Evolutionary conservation across 1,140 invertebrate species (phyloP).

Genomic region (Zaprionus davidi): DNA sequence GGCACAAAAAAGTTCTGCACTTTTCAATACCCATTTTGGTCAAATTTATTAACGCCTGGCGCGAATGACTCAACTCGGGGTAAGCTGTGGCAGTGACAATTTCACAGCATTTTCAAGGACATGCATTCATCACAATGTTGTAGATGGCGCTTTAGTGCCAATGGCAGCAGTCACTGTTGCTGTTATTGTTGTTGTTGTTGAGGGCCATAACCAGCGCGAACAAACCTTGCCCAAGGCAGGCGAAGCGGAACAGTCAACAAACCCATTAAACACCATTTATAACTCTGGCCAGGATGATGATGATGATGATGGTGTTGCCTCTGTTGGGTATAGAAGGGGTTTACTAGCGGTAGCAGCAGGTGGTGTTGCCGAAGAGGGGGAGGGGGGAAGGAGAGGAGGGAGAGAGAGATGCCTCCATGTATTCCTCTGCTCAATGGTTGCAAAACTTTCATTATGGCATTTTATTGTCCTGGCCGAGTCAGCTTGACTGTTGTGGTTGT

Average conservation of each 20-base stretch:
- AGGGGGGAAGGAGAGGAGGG: background rate
- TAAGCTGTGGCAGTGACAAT: constrained; percentile 40
- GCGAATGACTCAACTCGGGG: constrained; percentile 7
- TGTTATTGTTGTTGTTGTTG: background rate
- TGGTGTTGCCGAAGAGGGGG: background rate
- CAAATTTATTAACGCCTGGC: background rate
- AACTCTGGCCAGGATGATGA: constrained; percentile 46
- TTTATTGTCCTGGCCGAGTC: constrained; percentile 70
- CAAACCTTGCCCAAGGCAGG: background rate
- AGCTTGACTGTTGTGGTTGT: constrained; percentile 22
- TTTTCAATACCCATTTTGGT: background rate
- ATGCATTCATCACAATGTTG: constrained; percentile 44
- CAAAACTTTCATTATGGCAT: constrained; percentile 78
- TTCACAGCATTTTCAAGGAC: constrained; percentile 59
- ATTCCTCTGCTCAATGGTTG: constrained; percentile 23
- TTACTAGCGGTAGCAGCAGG: background rate
- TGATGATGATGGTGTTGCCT: background rate
- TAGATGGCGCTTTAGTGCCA: background rate
- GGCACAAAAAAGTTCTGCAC: constrained; percentile 11
- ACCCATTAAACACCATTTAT: constrained; percentile 80
- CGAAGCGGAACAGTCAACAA: constrained; percentile 69
- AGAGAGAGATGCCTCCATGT: constrained; percentile 1
- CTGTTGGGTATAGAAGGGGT: background rate
- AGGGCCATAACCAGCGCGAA: constrained; percentile 17
- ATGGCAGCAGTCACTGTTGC: constrained; percentile 19